Evolutionary conservation across 2,888 invertebrate genomes (phyloP), one percentile per base, ranked within the genome.

Genomic region (Parnassius glacialis): DNA sequence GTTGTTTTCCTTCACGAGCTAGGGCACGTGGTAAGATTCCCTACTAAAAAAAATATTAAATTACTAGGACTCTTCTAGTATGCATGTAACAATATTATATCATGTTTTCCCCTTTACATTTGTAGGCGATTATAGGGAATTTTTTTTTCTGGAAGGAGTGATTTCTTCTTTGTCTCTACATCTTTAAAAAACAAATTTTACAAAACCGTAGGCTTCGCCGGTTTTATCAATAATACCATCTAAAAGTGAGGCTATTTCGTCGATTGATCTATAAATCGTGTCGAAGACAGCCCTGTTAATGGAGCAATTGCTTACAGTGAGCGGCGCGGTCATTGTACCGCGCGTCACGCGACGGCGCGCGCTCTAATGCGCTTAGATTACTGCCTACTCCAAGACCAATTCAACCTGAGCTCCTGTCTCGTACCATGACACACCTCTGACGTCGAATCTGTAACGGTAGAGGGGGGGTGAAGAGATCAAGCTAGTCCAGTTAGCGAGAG

Each of bases 321-420:
- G 79, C 82, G 75, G 75, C 70, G 82, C 89, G 90, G 90, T 90
- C 90, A 90, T 83, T 75, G 90, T 80, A 83, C 90, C 76, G 74
- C 73, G 75, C 87, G 90, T 88, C 89, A 89, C 89, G 90, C 84
- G 81, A 84, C 85, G 82, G 74, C 81, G 84, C 73, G 74, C 83
- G 81, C 81, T 84, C 85, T 88, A 88, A 89, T 87, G 85, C 85
- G 84, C 84, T 85, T 86, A 87, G 84, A 87, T 88, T 86, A 85
- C 87, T 87, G 79, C 87, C 86, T 86, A 83, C 82, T 78, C 70
- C 72, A 65, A 70, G 65, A 55, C 89, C 85, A 84, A 48, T 54
- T 13, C 70, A 72, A 57, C 65, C 55, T 73, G 87, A 77, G 66
- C 84, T 69, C 61, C 61, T 64, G 44, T 59, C 63, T 12, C 41